Evolutionary conservation across 2,113 vertebrate species (phyloP), one percentile per base, ranked within the genome.

Genomic region (Saguinus midas): DNA sequence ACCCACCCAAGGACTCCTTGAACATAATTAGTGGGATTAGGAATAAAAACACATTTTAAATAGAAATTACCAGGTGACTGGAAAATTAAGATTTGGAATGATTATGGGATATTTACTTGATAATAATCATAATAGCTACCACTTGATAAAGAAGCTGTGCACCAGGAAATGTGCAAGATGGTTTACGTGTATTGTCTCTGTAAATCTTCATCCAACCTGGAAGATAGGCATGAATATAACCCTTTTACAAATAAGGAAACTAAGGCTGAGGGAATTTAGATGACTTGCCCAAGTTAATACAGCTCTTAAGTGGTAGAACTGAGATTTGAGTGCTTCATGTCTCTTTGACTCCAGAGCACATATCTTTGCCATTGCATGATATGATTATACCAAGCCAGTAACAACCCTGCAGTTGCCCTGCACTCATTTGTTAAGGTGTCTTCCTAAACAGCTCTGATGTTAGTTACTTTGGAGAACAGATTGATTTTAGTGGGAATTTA

Each of bases 141-240:
- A 87, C 94, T 96, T 90, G 92, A 52, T 29, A 87, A 92, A 95
- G 45, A 96, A 95, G 45, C 12, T 89, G 16, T 81, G 45, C 68
- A 14, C 64, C 80, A 87, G 68, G 6, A 96, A 91, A 97, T 90
- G 52, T 50, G 43, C n/a, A 87, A 87, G 70, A 84, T 23, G 9
- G 13, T 83, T 92, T 87, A 52, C 14, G 48, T 73, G 20, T 55
- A 70, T 95, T 79, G 23, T 40, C 55, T 92, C 61, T 75, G 73
- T 82, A 70, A 70, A 50, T 91, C 25, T 18, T 94, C 84, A 92
- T 32, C 0, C 12, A 92, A 82, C 27, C 40, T 81, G 78, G 52
- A 14, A 68, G 80, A 58, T 27, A 90, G 50, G 81, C 45, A 45
- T 68, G 68, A 91, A 93, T 72, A 43, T 45, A 72, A 21, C 40